These are phyloP conservation scores for Elegia similella DNA, from an alignment of 2,888 invertebrate species.

Conservation along the genomic window DNA sequence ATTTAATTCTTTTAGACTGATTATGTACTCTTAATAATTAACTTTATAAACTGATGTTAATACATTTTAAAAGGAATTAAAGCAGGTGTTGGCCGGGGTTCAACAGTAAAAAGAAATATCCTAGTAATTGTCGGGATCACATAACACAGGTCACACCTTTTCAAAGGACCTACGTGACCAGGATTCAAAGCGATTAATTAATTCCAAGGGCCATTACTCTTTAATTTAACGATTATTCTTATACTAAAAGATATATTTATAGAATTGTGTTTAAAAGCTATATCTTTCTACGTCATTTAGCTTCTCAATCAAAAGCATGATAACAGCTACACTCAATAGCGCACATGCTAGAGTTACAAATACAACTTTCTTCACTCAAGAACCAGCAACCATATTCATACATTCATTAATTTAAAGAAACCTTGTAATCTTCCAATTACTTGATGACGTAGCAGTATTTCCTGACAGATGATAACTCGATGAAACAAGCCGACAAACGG, in stretches of 20 bases:
- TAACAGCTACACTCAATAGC: not conserved
- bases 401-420: not conserved
- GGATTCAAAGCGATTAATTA: not conserved
- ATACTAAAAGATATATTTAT: not conserved
- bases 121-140: not conserved
- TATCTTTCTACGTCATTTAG: not conserved
- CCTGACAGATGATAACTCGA: not conserved
- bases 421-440: not conserved
- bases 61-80: too few species aligned
- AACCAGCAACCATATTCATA: not conserved
- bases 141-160: not conserved
- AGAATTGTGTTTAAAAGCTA: not conserved
- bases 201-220: not conserved
- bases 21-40: too few species aligned
- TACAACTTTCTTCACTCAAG: not conserved
- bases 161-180: not conserved
- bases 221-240: not conserved
- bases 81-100: too few species aligned
- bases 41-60: too few species aligned
- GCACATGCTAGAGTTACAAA: not conserved
- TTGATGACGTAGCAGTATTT: not conserved
- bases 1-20: too few species aligned
- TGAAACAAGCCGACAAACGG: constrained; percentile 10
- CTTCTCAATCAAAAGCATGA: too few species aligned
- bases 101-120: too few species aligned